Evolutionary conservation across 2,797 vertebrate species (phyloP).

Genomic region (Melanotaenia boesemani): DNA sequence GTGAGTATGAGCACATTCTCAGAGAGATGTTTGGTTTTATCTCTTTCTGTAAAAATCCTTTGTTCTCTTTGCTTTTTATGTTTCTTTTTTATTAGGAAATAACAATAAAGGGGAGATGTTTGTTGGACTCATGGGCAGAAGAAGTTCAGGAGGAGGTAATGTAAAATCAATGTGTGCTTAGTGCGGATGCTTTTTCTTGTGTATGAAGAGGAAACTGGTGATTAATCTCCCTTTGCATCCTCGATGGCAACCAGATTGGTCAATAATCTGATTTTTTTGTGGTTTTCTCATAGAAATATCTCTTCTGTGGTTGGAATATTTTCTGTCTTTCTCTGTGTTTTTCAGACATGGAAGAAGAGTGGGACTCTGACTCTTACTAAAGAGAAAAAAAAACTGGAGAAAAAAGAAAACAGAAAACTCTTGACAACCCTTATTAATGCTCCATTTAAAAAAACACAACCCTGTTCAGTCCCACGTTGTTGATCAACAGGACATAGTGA

Average conservation of each 20-base stretch:
- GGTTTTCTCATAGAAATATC: not conserved
- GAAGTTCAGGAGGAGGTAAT: constrained; percentile 78
- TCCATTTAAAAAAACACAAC: constrained; percentile 5
- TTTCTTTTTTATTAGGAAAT: constrained; percentile 61
- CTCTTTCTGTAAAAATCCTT: not conserved
- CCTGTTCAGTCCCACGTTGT: constrained; percentile 28
- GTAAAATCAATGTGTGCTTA: not conserved
- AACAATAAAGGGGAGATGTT: constrained; percentile 79
- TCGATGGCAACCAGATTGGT: not conserved
- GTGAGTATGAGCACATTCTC: constrained; percentile 61
- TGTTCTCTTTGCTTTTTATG: not conserved
- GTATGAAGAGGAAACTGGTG: not conserved
- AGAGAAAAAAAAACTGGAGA: constrained; percentile 6
- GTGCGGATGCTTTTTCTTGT: too few species aligned
- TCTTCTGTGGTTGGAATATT: not conserved
- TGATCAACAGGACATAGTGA: constrained; percentile 38
- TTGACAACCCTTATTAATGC: not conserved
- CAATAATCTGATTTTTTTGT: not conserved
- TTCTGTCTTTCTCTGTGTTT: constrained; percentile 21
- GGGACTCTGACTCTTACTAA: constrained; percentile 72
- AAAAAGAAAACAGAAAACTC: not conserved
- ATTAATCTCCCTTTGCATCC: not conserved
- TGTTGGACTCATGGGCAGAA: constrained; percentile 81
- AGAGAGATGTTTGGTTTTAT: not conserved
- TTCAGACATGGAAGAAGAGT: constrained; percentile 73